Evolutionary conservation across 2,888 invertebrate species (phyloP).

Genomic region (Lithophane ornitopus): DNA sequence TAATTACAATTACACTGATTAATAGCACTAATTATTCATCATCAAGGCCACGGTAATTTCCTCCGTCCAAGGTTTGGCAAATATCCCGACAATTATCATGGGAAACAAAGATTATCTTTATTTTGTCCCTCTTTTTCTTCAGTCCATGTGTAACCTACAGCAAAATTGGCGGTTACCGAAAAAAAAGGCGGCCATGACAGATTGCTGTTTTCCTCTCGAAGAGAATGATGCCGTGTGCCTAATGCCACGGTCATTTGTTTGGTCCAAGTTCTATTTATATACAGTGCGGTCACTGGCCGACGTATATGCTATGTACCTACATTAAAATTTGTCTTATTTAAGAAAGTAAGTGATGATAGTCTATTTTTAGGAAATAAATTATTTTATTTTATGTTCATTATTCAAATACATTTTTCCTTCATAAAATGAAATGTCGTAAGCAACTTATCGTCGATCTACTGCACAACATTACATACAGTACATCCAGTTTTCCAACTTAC

Average conservation of each 20-base stretch:
- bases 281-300: conserved; percentile 22
- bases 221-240: conserved; percentile 46
- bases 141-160: neutral
- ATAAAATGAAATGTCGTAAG: neutral
- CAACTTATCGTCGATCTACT: too few species aligned
- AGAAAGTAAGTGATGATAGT: neutral
- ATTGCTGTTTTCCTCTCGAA: conserved; percentile 49
- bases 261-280: conserved; percentile 45
- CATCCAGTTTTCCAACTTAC: neutral
- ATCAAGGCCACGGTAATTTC: conserved; percentile 22
- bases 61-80: conserved; percentile 33
- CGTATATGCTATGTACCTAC: conserved; percentile 1
- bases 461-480: neutral
- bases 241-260: conserved; percentile 54
- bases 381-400: neutral
- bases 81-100: conserved; percentile 32
- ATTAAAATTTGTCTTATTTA: conserved; percentile 22
- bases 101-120: conserved; percentile 3
- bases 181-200: conserved; percentile 51
- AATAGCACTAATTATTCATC: conserved; percentile 27
- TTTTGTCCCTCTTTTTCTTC: neutral
- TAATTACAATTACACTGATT: conserved; percentile 33
- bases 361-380: neutral
- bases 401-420: neutral
- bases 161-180: conserved; percentile 40